Base-by-base conservation (phyloP, 2,888 invertebrate genomes). In the Julus scandinavius region DNA sequence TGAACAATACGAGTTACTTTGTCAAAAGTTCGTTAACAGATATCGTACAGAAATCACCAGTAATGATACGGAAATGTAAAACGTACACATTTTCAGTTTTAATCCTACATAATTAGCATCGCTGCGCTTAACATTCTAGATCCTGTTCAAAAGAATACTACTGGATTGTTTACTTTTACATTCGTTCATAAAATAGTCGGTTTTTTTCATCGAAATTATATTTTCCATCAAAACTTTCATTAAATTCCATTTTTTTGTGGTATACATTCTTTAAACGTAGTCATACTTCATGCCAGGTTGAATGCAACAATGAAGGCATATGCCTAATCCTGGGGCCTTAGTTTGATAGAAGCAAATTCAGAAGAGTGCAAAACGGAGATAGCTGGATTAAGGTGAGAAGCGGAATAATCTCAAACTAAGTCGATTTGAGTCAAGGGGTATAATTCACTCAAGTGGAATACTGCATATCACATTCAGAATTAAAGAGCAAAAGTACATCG, bases 381-480 rank as follows among this genome's bases (percentile, higher is more conserved):
- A 63, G 63, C 63, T 63, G 63, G 63, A 63, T 63, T 63, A 63
- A 63, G 63, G 63, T 63, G 63, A 63, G 63, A 63, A 63, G 63
- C 63, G 63, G 63, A 63, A 63, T 63, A 63, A 63, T 63, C 63
- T 63, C 63, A 63, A 63, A 63, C 63, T 63, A 63, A 63, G 63
- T 63, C 63, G 63, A 63, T 63, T 63, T 17, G 20, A 63, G 63
- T 63, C 63, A n/a, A 63, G 63, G n/a, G 2, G 20, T n/a, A 20
- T 20, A n/a, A 63, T 63, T 63, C 63, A 7, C 20, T 63, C 63
- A 20, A 63, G 63, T 20, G 7, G 63, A 63, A 63, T 63, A 63
- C 20, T 63, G 63, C 7, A 63, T 20, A 63, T 63, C 63, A 20
- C n/a, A 6, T 20, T 63, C 63, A 63, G 63, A 63, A 63, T 63